phyloP scores from a whole-genome alignment of 2,888 invertebrate genomes.

The Myathropa florea region DNA sequence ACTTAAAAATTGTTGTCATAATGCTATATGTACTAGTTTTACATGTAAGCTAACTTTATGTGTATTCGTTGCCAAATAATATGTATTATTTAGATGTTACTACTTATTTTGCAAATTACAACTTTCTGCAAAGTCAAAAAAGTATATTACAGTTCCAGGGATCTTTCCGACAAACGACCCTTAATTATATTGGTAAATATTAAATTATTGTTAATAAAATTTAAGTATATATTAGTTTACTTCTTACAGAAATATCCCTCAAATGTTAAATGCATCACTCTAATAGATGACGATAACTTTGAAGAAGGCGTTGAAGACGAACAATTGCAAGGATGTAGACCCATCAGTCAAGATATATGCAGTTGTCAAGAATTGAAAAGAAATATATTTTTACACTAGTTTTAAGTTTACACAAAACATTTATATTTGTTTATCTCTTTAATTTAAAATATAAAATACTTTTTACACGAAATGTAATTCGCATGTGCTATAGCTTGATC shows the following conservation, averaged over 20 bases:
- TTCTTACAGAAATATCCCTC: constrained; percentile 40
- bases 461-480: too few species aligned
- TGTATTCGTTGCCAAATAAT: background rate
- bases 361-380: background rate
- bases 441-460: background rate
- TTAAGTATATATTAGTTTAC: background rate
- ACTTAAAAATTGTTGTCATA: background rate
- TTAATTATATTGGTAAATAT: constrained; percentile 39
- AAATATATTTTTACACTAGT: constrained; percentile 45
- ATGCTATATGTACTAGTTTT: background rate
- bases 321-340: background rate
- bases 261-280: constrained; percentile 46
- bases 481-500: background rate
- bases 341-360: background rate
- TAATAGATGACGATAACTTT: constrained; percentile 36
- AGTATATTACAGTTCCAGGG: background rate
- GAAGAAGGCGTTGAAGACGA: constrained; percentile 2
- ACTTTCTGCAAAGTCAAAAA: constrained; percentile 1
- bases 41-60: constrained; percentile 14
- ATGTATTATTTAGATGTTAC: background rate
- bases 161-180: constrained; percentile 13
- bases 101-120: background rate
- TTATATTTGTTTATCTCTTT: constrained; percentile 12
- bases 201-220: background rate
- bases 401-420: constrained; percentile 9